Evolutionary conservation across 1,140 invertebrate species (phyloP), one percentile per base, ranked within the genome.

Genomic region (Scaptomyza pallida): DNA sequence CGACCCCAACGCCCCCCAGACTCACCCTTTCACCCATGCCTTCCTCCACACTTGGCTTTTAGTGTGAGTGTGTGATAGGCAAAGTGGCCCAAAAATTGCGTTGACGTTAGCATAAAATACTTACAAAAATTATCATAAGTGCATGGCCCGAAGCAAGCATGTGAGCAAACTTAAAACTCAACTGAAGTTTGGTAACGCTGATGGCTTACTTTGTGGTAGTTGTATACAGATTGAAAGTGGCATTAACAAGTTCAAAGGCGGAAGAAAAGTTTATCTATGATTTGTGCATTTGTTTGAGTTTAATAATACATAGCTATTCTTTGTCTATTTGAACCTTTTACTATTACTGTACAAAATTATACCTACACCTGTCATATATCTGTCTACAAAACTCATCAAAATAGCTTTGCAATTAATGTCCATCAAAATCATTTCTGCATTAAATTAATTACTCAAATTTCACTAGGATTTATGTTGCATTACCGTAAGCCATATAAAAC

Each of bases 71-170:
- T 55, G 48, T 55, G 72, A 72, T 75, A 75, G 60, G 69, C 68
- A 72, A 72, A 71, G 72, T 72, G 56, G 63, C 56, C 56, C 55
- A 61, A 72, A 69, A 72, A 71, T 71, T 71, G 54, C 55, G 68
- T 71, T 55, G 61, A 68, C 61, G 57, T 60, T 50, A 35, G 74
- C 57, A 61, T 71, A 82, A 83, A 83, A 78, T 83, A 72, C 72
- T 75, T 72, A 44, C 23, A 15, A 61, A 76, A 83, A 75, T 78
- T 83, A 75, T 75, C 75, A 78, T 69, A 83, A 83, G 79, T 83
- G 79, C 78, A 51, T 23, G 44, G 15, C 61, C 60, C 41, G 51
- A 19, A 35, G 44, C 19, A 59, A 41, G 45, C 40, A 61, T 72
- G 63, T n/a, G 30, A 55, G 60, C 13, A 33, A 40, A 37, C 9